Percentiles rank a stretch among this genome's conserved stretches.
Evolutionary conservation across 2,797 vertebrate species (phyloP).

Genomic region (Sebastes oblongus): DNA sequence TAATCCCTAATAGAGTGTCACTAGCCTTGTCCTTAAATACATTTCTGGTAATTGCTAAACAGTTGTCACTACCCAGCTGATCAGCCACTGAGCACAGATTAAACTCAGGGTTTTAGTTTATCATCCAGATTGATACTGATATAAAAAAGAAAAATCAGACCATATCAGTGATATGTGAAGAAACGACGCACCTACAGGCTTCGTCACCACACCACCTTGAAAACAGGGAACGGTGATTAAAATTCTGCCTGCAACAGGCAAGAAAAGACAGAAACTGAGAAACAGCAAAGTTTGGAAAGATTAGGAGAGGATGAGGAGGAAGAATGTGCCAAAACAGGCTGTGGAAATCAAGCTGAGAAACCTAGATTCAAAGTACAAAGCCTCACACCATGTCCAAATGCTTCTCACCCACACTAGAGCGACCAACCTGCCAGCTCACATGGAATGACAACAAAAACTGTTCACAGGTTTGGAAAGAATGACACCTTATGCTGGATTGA

Average conservation of each 20-base stretch:
- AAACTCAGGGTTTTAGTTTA: not conserved
- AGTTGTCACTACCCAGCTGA: not conserved
- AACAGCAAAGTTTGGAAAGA: slow-evolving; percentile 28
- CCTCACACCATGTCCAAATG: slow-evolving; percentile 58
- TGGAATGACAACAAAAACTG: slow-evolving; percentile 47
- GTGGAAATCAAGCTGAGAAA: slow-evolving; percentile 50
- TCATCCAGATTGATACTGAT: not conserved
- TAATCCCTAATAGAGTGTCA: not conserved
- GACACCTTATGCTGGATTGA: slow-evolving; percentile 28
- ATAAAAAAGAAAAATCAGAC: not conserved
- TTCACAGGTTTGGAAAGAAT: slow-evolving; percentile 47
- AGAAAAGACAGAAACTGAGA: slow-evolving; percentile 7
- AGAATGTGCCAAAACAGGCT: slow-evolving; percentile 51
- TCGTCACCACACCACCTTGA: not conserved
- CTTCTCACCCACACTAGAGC: slow-evolving; percentile 51
- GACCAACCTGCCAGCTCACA: slow-evolving; percentile 47
- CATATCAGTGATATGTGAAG: not conserved
- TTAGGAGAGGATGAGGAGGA: slow-evolving; percentile 31
- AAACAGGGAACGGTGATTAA: not conserved
- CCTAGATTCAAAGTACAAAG: slow-evolving; percentile 55
- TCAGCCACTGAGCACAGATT: not conserved
- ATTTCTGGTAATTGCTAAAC: not conserved
- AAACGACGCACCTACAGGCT: not conserved
- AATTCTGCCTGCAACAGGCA: not conserved
- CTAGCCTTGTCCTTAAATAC: not conserved